These are phyloP conservation scores for Phengaris arion DNA, from an alignment of 2,888 invertebrate genomes.

Conservation along the genomic window DNA sequence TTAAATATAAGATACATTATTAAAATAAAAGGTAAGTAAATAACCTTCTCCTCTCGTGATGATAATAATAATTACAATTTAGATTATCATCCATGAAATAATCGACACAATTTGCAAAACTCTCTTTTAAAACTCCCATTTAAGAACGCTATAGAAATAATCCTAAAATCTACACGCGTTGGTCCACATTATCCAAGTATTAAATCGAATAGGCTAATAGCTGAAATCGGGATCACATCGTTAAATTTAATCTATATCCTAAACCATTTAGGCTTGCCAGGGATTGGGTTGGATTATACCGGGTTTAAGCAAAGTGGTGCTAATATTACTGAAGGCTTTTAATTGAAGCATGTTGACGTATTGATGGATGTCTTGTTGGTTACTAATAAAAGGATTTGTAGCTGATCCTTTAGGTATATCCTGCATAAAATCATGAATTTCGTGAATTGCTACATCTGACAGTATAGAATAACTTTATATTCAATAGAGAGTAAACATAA, in stretches of 20 bases:
- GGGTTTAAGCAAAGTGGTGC: constrained; percentile 62
- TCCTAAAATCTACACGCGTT: constrained; percentile 27
- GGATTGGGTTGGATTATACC: constrained; percentile 52
- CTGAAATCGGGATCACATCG: constrained; percentile 64
- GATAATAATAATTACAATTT: too few relatives aligned
- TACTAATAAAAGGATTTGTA: constrained; percentile 19
- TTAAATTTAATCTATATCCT: constrained; percentile 71
- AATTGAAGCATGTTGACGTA: constrained; percentile 39
- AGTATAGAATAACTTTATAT: too few relatives aligned
- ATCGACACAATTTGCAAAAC: too few relatives aligned
- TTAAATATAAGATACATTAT: too few relatives aligned
- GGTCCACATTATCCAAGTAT: constrained; percentile 40
- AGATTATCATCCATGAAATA: too few relatives aligned
- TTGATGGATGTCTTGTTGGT: constrained; percentile 22
- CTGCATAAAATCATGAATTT: too few relatives aligned
- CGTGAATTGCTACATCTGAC: too few relatives aligned
- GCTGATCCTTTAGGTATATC: neutral
- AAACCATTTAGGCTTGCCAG: constrained; percentile 55
- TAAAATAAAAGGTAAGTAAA: too few relatives aligned
- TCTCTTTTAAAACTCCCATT: neutral
- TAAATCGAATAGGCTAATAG: constrained; percentile 42
- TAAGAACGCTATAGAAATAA: constrained; percentile 22
- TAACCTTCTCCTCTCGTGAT: too few relatives aligned
- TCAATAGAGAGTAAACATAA: neutral
- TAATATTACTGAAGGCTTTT: constrained; percentile 52